phyloP scores from a whole-genome alignment of 2,888 invertebrate species.

The Limnephilus rhombicus region DNA sequence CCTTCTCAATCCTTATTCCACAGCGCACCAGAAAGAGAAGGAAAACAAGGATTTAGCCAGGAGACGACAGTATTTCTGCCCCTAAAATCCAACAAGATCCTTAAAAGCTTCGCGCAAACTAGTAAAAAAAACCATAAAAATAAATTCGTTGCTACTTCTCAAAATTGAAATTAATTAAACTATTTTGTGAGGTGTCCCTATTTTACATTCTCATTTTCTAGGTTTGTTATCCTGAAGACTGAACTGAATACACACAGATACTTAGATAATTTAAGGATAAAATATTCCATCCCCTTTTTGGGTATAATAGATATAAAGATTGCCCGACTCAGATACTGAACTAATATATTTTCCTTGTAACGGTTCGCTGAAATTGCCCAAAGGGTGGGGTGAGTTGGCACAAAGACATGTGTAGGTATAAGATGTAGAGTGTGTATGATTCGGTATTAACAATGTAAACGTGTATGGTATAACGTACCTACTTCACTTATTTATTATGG shows the following conservation, averaged over 20 bases:
- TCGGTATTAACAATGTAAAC: neutral
- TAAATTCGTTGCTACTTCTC: neutral
- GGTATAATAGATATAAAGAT: slow-evolving; percentile 66
- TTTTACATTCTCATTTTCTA: neutral
- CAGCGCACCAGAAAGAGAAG: slow-evolving; percentile 38
- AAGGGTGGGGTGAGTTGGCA: slow-evolving; percentile 34
- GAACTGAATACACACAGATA: slow-evolving; percentile 52
- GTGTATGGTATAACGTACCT: neutral
- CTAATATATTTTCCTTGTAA: slow-evolving; percentile 62
- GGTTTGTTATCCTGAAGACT: neutral
- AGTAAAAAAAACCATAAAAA: slow-evolving; percentile 11
- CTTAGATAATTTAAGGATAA: slow-evolving; percentile 65
- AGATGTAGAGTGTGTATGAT: neutral
- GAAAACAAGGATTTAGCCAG: slow-evolving; percentile 51
- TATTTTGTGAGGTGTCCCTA: neutral
- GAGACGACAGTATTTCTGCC: slow-evolving; percentile 44
- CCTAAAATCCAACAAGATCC: neutral
- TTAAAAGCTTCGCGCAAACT: slow-evolving; percentile 8
- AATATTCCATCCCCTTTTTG: slow-evolving; percentile 64
- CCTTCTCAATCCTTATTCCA: slow-evolving; percentile 19
- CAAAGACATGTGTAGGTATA: slow-evolving; percentile 26
- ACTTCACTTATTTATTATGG: too few species aligned
- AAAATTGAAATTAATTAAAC: neutral
- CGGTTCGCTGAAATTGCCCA: slow-evolving; percentile 52
- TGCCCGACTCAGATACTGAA: slow-evolving; percentile 62